These are phyloP conservation scores for Plectus sambesii DNA, from an alignment of 1,140 invertebrate genomes.

Conservation along the genomic window DNA sequence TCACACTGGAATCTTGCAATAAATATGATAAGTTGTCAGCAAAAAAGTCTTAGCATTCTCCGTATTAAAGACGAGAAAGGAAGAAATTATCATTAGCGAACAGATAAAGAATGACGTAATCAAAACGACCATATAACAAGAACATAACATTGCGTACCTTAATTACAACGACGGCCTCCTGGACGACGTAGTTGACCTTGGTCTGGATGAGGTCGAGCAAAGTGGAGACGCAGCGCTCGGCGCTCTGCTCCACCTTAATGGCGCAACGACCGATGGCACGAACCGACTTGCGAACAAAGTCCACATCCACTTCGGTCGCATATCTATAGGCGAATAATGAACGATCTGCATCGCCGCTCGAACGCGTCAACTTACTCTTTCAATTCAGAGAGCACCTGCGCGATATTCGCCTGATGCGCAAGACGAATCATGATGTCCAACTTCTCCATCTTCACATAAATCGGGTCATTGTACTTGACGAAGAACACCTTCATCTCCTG, in stretches of 20 bases:
- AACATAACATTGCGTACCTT: conserved; percentile 8
- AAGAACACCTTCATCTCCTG: conserved; percentile 99
- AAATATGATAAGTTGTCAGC: neutral
- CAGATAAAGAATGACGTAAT: neutral
- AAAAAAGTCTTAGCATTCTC: neutral
- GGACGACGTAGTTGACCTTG: conserved; percentile 98
- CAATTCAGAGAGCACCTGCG: conserved; percentile 91
- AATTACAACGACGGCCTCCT: conserved; percentile 96
- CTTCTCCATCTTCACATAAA: conserved; percentile 98
- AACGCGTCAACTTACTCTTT: conserved; percentile 64
- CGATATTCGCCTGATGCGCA: conserved; percentile 93
- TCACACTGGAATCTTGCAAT: neutral
- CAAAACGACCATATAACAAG: conserved; percentile 13
- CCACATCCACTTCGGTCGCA: conserved; percentile 98
- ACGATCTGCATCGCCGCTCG: neutral
- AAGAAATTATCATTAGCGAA: neutral
- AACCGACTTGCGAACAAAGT: conserved; percentile 96
- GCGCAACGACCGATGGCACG: conserved; percentile 96
- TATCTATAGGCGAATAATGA: conserved; percentile 51
- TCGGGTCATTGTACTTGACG: conserved; percentile 99
- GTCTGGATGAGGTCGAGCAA: conserved; percentile 98
- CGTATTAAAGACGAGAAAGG: neutral
- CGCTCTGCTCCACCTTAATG: conserved; percentile 97
- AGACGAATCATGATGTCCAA: conserved; percentile 98
- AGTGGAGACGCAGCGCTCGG: conserved; percentile 94